Percentiles rank a stretch among this genome's conserved stretches.
phyloP scores from a whole-genome alignment of 2,113 vertebrate species.

The Hippotragus niger region DNA sequence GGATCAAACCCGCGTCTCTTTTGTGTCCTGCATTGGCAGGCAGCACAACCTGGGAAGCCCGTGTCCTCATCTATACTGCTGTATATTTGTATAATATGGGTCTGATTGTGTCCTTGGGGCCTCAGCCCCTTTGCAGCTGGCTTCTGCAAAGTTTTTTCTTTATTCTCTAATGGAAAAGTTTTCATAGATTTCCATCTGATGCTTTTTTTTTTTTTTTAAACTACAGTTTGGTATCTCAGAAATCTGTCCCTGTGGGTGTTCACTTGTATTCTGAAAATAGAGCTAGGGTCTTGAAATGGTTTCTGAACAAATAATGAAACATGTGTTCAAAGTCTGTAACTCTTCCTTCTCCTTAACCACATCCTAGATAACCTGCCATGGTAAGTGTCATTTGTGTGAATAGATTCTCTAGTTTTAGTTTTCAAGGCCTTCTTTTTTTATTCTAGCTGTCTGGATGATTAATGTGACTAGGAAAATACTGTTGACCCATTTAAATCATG shows the following conservation, averaged over 20 bases:
- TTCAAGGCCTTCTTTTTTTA: constrained; percentile 52
- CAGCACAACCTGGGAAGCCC: not conserved
- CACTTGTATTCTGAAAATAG: constrained; percentile 55
- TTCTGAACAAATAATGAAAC: constrained; percentile 70
- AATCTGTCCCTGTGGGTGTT: constrained; percentile 32
- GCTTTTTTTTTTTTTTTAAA: not conserved
- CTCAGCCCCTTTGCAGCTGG: not conserved
- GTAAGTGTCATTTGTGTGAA: constrained; percentile 58
- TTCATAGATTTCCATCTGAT: constrained; percentile 14
- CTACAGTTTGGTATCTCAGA: constrained; percentile 42
- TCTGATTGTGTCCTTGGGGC: not conserved
- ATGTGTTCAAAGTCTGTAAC: constrained; percentile 31
- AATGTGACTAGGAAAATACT: constrained; percentile 85
- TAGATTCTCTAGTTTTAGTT: constrained; percentile 75
- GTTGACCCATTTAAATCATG: constrained; percentile 86
- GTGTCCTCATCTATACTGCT: not conserved
- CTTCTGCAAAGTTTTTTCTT: constrained; percentile 2
- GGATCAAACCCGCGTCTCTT: not conserved
- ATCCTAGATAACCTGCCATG: constrained; percentile 32
- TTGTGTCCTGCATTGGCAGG: not conserved
- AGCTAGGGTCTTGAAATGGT: constrained; percentile 65
- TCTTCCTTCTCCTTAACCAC: constrained; percentile 51
- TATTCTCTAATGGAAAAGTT: constrained; percentile 6
- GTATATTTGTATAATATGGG: not conserved
- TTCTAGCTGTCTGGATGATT: constrained; percentile 81